A percentile compares a stretch with the other conserved stretches of the same genome.
phyloP scores from a whole-genome alignment of 2,113 vertebrate genomes.

The Blennius ocellaris region DNA sequence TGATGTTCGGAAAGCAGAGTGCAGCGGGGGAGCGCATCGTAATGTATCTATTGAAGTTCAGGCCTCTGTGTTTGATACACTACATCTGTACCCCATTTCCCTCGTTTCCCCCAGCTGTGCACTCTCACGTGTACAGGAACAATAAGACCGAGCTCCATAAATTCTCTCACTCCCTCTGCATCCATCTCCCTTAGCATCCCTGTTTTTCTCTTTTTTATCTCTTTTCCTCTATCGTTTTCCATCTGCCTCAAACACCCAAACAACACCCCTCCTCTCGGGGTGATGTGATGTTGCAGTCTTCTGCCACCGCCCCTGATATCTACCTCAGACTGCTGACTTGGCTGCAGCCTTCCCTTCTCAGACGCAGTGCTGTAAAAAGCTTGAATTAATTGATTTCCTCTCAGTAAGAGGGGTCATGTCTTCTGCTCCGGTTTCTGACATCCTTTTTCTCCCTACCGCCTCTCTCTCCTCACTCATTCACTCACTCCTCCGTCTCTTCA shows the following conservation, averaged over 20 bases:
- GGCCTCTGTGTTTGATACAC: slow-evolving; percentile 73
- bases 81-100: slow-evolving; percentile 81
- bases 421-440: slow-evolving; percentile 78
- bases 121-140: slow-evolving; percentile 78
- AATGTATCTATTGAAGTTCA: slow-evolving; percentile 80
- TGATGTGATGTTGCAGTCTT: slow-evolving; percentile 26
- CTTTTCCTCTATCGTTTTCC: slow-evolving; percentile 19
- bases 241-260: slow-evolving; percentile 29
- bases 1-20: slow-evolving; percentile 64
- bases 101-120: slow-evolving; percentile 74
- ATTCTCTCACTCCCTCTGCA: slow-evolving; percentile 56
- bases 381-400: slow-evolving; percentile 89
- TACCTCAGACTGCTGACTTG: slow-evolving; percentile 57
- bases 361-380: slow-evolving; percentile 51
- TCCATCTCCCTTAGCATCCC: slow-evolving; percentile 60
- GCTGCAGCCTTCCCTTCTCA: slow-evolving; percentile 43
- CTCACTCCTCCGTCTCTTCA: slow-evolving; percentile 8
- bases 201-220: slow-evolving; percentile 41
- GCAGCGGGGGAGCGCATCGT: slow-evolving; percentile 69
- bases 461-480: slow-evolving; percentile 13
- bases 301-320: slow-evolving; percentile 27
- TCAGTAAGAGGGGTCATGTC: slow-evolving; percentile 82
- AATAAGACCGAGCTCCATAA: slow-evolving; percentile 68
- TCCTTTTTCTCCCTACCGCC: slow-evolving; percentile 43
- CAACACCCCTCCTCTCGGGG: slow-evolving; percentile 9